A percentile compares a stretch with the other conserved stretches of the same genome.
Evolutionary conservation across 2,113 vertebrate species (phyloP).

Genomic region (Brachionichthys hirsutus): DNA sequence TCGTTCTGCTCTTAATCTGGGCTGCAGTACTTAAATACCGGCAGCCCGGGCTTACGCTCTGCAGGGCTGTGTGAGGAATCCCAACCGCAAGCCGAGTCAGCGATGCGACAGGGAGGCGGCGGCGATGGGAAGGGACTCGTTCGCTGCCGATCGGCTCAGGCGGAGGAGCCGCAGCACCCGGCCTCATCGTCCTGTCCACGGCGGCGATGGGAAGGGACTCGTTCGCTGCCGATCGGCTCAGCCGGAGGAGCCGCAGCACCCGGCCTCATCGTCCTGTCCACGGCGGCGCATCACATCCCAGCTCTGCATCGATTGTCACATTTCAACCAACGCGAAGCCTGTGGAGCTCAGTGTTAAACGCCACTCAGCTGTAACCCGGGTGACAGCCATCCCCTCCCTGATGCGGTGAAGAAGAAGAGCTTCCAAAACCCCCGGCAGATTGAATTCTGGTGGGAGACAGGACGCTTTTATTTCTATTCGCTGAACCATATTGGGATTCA

Average conservation of each 20-base stretch:
- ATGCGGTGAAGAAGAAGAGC: not conserved
- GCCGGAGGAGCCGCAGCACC: slow-evolving; percentile 26
- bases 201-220: slow-evolving; percentile 32
- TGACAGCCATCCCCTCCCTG: slow-evolving; percentile 1
- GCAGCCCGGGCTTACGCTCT: slow-evolving; percentile 25
- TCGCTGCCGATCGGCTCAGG: slow-evolving; percentile 16
- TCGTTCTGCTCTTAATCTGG: slow-evolving; percentile 46
- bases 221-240: slow-evolving; percentile 20
- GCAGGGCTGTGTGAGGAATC: slow-evolving; percentile 31
- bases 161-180: slow-evolving; percentile 26
- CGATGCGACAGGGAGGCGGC: slow-evolving; percentile 38
- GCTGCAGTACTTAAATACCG: slow-evolving; percentile 31
- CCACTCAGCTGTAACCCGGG: not conserved
- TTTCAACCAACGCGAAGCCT: too few relatives aligned
- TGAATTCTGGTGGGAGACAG: not conserved
- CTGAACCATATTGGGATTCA: not conserved
- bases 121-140: slow-evolving; percentile 37
- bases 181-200: too few relatives aligned
- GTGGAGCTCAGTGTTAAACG: not conserved
- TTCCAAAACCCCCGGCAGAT: not conserved
- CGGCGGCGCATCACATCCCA: slow-evolving; percentile 3
- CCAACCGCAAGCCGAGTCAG: slow-evolving; percentile 44
- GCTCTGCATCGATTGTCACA: slow-evolving; percentile 9
- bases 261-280: slow-evolving; percentile 14
- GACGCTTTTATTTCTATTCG: not conserved